Evolutionary conservation across 2,797 vertebrate genomes (phyloP).

Genomic region (Bovichtus diacanthus): DNA sequence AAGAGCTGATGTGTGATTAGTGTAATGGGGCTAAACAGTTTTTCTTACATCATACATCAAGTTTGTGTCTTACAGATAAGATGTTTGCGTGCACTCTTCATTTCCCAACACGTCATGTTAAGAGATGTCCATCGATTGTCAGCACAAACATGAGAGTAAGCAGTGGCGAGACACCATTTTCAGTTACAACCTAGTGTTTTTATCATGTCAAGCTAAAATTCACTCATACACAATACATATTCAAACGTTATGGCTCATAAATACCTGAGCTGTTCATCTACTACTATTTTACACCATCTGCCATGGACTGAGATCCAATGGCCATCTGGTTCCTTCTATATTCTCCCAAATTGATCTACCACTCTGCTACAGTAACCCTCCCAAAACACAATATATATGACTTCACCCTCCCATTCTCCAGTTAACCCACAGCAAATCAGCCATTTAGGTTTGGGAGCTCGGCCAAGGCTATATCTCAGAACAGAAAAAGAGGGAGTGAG

Average conservation of each 20-base stretch:
- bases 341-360: conserved; percentile 72
- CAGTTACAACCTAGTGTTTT: neutral
- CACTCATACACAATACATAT: conserved; percentile 42
- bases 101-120: conserved; percentile 15
- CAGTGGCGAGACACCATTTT: neutral
- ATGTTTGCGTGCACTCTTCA: neutral
- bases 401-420: conserved; percentile 66
- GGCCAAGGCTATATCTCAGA: conserved; percentile 76
- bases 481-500: conserved; percentile 58
- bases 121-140: conserved; percentile 19
- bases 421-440: conserved; percentile 76
- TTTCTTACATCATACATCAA: conserved; percentile 39
- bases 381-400: conserved; percentile 69
- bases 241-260: conserved; percentile 48
- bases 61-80: conserved; percentile 30
- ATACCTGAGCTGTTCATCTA: conserved; percentile 59
- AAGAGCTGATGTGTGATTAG: conserved; percentile 60
- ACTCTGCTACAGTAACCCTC: conserved; percentile 49
- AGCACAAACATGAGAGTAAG: neutral
- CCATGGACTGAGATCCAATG: conserved; percentile 44
- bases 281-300: conserved; percentile 54
- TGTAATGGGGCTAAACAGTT: conserved; percentile 42
- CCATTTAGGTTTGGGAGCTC: conserved; percentile 72
- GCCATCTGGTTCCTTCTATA: conserved; percentile 70
- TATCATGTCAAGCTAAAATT: conserved; percentile 18